A percentile compares a stretch with the other conserved stretches of the same genome.
Evolutionary conservation across 1,140 invertebrate genomes (phyloP).

Genomic region (Diorhabda sublineata): DNA sequence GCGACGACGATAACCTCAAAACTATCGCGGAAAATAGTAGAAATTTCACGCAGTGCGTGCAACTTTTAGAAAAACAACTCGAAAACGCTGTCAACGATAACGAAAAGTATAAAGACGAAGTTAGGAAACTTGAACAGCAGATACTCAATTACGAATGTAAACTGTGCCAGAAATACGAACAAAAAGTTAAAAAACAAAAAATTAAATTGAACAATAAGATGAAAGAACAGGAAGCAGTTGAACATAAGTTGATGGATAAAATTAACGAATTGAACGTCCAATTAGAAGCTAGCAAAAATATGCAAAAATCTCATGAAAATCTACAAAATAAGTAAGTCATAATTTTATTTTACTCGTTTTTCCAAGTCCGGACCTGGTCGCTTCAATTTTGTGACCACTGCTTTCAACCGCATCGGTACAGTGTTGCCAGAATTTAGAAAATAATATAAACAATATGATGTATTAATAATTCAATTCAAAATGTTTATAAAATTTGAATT

Average conservation of each 20-base stretch:
- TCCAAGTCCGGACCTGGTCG: too few relatives aligned
- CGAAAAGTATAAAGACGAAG: constrained; percentile 18
- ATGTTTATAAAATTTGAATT: too few relatives aligned
- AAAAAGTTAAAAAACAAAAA: constrained; percentile 25
- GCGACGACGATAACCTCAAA: constrained; percentile 20
- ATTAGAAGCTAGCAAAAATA: constrained; percentile 9
- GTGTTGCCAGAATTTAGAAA: too few relatives aligned
- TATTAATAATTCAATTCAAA: too few relatives aligned
- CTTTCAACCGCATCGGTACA: too few relatives aligned
- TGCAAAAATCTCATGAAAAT: constrained; percentile 11
- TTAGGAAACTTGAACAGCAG: constrained; percentile 25
- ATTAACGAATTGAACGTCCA: constrained; percentile 18
- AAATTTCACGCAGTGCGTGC: constrained; percentile 22
- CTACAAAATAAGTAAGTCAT: constrained; percentile 7
- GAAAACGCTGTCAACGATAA: constrained; percentile 12
- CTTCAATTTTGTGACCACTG: too few relatives aligned
- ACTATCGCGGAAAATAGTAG: constrained; percentile 21
- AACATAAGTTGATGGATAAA: constrained; percentile 16
- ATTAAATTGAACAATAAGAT: constrained; percentile 16
- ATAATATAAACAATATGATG: too few relatives aligned
- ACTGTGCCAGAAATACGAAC: constrained; percentile 23
- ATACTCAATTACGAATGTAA: constrained; percentile 21
- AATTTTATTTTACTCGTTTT: not conserved
- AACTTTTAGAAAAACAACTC: constrained; percentile 23
- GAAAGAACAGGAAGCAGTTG: constrained; percentile 17